Evolutionary conservation across 2,113 vertebrate species (phyloP), one percentile per base, ranked within the genome.

Genomic region (Morone saxatilis): DNA sequence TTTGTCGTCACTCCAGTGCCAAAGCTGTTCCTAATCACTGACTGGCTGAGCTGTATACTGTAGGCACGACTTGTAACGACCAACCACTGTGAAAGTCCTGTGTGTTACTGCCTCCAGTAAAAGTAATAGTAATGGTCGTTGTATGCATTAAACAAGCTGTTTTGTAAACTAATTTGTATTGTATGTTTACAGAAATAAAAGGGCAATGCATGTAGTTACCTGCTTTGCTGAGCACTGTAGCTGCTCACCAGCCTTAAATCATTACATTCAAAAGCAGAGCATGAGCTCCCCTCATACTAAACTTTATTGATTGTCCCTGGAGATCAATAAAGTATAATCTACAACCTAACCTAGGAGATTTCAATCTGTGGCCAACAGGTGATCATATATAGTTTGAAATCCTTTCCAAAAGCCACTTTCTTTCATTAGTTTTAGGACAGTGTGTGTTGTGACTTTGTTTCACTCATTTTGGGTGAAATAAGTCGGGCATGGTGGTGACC

Each of bases 371-470:
- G 12, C 36, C 38, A 40, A 65, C 6, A 38, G 19, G 14, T 14
- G 36, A 4, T 17, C 12, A 54, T 31, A 74, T 31, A 2, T 3
- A 48, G 17, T 31, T 22, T 63, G 0, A 66, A 59, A 41, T n/a
- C 5, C 20, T 25, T 61, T 75, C 9, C 7, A 1, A 22, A 19
- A 63, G 0, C 1, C 0, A 10, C 3, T 54, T 8, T 7, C 31
- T 41, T 50, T 17, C 2, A 54, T 47, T 48, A 4, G 13, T 71
- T 60, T 60, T 10, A 20, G 10, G 14, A 43, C 20, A 63, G 25
- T 20, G 5, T 1, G 0, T 1, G 70, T 22, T 65, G 22, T 22
- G 45, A 54, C 36, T 62, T 61, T 38, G 61, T 1, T 51, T 63
- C 2, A 36, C 11, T 63, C 13, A 51, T 71, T 80, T 65, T 22